Base-by-base conservation (phyloP, 2,888 invertebrate species). In the Phania funesta region DNA sequence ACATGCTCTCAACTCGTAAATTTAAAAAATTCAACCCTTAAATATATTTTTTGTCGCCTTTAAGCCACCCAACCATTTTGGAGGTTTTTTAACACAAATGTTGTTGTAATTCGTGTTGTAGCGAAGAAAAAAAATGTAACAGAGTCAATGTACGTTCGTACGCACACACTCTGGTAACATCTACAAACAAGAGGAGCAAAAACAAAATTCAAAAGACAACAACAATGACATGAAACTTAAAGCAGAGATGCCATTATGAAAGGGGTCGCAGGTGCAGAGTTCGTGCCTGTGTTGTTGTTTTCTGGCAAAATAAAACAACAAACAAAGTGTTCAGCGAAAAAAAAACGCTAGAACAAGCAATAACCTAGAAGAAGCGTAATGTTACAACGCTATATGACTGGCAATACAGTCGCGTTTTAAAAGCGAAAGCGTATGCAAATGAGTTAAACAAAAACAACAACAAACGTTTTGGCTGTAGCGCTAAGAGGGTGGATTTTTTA, bases 251-350 rank as follows among this genome's bases (percentile, higher is more conserved):
- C 68, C 75, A 64, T 71, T 26, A 60, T 74, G 50, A 81, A 84
- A 84, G 81, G 81, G 84, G 84, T 82, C 83, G 83, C 84, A 84
- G 85, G 84, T 84, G 84, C 74, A 80, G 68, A 73, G 64, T 75
- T 64, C 32, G 20, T 60, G 46, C 18, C 8, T 38, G 29, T 64
- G 11, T 5, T 68, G 52, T 44, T 58, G 38, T n/a, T 56, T 64
- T 46, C 54, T 56, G 41, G 6, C 44, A 65, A 73, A 32, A 71
- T 62, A 77, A 81, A 67, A 73, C 76, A 77, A 73, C 76, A 76
- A 65, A 68, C 22, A 56, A 60, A 79, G 65, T 64, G 54, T 67
- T 52, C 29, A 22, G 9, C 2, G 35, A 11, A 65, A 46, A 32
- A 32, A 26, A n/a, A 22, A 48, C 22, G 13, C 24, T 41, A 41